Percentiles rank a stretch among this genome's conserved stretches.
Evolutionary conservation across 37 sponge, comb jelly and placozoan species (phyloP).

Genomic region (Chondrilla cf. caribensis): DNA sequence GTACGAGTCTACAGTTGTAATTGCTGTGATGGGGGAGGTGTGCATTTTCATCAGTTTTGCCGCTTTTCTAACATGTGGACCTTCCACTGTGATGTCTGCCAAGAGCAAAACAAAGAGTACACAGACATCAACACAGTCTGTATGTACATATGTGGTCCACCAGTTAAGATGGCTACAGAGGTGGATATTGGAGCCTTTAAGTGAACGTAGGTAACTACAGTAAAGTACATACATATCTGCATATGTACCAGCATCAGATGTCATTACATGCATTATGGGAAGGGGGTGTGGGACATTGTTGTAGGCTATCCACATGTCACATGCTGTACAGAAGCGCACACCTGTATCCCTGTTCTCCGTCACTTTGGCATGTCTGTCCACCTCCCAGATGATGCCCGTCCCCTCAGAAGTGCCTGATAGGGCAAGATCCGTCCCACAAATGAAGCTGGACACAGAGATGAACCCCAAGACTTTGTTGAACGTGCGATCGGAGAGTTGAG

Average conservation of each 20-base stretch:
- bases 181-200: too few relatives aligned
- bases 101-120: too few relatives aligned
- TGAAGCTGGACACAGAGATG: conserved; percentile 73
- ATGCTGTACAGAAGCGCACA: not conserved
- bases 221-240: not conserved
- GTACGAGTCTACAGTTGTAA: conserved; percentile 48
- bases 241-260: not conserved
- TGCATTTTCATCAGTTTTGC: conserved; percentile 72
- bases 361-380: conserved; percentile 9
- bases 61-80: conserved; percentile 48
- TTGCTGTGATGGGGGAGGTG: conserved; percentile 52
- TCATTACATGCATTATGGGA: not conserved
- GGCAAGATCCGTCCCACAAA: conserved; percentile 56
- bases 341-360: conserved; percentile 1
- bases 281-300: not conserved
- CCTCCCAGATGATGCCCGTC: conserved; percentile 87
- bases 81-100: not conserved
- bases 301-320: not conserved
- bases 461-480: conserved; percentile 87
- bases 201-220: too few relatives aligned
- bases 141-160: too few relatives aligned
- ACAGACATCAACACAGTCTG: too few relatives aligned
- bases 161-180: too few relatives aligned
- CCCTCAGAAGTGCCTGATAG: conserved; percentile 86
- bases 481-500: conserved; percentile 47